These are phyloP conservation scores for Chionomys nivalis DNA, from an alignment of 2,113 vertebrate genomes.

Conservation along the genomic window DNA sequence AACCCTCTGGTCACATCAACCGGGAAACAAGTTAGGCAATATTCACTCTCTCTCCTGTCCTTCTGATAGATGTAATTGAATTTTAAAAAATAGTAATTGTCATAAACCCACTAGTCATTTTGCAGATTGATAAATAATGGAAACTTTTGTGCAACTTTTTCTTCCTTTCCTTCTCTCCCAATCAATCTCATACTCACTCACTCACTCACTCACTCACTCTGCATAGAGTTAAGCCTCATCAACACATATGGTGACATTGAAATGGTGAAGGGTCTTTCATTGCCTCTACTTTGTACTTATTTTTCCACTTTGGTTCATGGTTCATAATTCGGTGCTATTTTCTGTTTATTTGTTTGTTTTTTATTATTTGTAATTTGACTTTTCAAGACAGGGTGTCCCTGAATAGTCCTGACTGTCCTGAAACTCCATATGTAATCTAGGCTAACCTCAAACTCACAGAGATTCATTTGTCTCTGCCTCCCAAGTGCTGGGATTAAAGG, in stretches of 20 bases:
- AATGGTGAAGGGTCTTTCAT: not conserved
- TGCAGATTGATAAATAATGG: not conserved
- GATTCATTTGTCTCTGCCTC: too few species aligned
- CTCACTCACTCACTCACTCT: not conserved
- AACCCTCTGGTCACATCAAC: not conserved
- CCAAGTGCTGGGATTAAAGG: too few species aligned
- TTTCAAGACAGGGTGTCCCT: too few species aligned
- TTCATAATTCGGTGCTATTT: not conserved
- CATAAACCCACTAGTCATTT: not conserved
- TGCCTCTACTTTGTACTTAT: not conserved
- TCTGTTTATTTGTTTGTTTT: too few species aligned
- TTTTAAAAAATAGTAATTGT: not conserved
- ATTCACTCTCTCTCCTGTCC: not conserved
- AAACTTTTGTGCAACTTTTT: not conserved
- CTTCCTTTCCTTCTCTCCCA: not conserved
- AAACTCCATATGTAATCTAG: too few species aligned
- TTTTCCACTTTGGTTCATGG: not conserved
- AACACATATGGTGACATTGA: not conserved
- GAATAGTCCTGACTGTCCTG: too few species aligned
- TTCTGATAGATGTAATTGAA: not conserved
- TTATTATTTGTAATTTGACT: too few species aligned
- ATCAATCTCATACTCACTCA: not conserved
- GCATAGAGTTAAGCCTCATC: not conserved
- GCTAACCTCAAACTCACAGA: too few species aligned
- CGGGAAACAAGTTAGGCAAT: not conserved